Conservation (phyloP, 1,140 invertebrate species). For the Papilio xuthus region DNA sequence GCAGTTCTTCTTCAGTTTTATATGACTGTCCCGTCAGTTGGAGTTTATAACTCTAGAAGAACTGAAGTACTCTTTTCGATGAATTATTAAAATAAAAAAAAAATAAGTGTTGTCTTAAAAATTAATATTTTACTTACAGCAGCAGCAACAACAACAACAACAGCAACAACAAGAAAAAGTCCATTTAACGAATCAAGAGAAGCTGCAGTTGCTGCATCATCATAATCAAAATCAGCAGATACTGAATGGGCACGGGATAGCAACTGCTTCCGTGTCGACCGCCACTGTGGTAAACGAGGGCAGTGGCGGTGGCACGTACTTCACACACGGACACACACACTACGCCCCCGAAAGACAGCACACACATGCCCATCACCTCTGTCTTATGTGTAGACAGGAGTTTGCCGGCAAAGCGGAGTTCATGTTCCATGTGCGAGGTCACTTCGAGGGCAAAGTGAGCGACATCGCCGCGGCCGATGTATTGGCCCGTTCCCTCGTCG, state of each 20-base stretch:
- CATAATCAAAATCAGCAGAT: slow-evolving; percentile 81
- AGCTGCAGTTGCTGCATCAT: slow-evolving; percentile 78
- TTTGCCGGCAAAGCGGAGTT: slow-evolving; percentile 86
- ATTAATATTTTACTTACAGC: slow-evolving; percentile 13
- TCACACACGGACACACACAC: slow-evolving; percentile 77
- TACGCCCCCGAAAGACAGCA: slow-evolving; percentile 76
- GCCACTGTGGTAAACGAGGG: slow-evolving; percentile 73
- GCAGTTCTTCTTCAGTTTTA: no score
- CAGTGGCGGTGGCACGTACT: slow-evolving; percentile 64
- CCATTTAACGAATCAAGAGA: slow-evolving; percentile 78
- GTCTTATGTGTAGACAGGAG: slow-evolving; percentile 85
- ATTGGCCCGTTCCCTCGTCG: slow-evolving; percentile 83
- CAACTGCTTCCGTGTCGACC: slow-evolving; percentile 70
- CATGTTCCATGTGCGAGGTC: slow-evolving; percentile 86
- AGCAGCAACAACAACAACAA: no score
- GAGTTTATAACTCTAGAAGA: no score
- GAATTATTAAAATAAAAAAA: no score
- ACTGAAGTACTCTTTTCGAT: no score
- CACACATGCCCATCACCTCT: slow-evolving; percentile 82
- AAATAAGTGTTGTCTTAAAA: no score
- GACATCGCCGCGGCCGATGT: slow-evolving; percentile 84
- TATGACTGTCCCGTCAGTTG: no score
- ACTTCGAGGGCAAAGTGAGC: slow-evolving; percentile 84
- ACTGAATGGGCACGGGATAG: slow-evolving; percentile 74
- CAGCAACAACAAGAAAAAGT: slow-evolving; percentile 75